Evolutionary conservation across 2,113 vertebrate species (phyloP), one percentile per base, ranked within the genome.

Genomic region (Nannobrachium achirus): DNA sequence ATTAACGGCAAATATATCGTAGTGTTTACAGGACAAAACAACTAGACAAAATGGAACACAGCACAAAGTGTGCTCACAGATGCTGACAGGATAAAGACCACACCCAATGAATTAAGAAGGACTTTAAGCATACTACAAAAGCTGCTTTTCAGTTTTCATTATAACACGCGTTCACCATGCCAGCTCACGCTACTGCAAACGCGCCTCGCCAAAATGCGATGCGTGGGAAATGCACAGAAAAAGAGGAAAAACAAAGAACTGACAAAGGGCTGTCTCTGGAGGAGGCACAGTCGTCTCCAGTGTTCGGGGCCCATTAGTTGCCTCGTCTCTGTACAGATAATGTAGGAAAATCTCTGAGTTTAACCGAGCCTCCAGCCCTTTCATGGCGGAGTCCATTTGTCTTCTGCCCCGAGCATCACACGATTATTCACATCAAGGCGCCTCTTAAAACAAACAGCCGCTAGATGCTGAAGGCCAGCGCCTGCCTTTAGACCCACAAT

Each of bases 321-420:
- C 75, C 75, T 81, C 62, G 66, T 85, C 78, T 69, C 71, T 71
- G 40, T 38, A 78, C 75, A 81, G 78, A 86, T 82, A 86, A 84
- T 69, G 90, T 82, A 83, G 70, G 74, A 89, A 84, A 78, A 86
- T 87, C 75, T 88, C 78, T 88, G 69, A 86, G 86, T 82, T 73
- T 33, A n/a, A 73, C 69, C 71, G 71, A 73, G 85, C 86, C 90
- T 87, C 68, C 62, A 75, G 87, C 68, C 56, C 66, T 56, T 69
- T 57, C 66, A 78, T 80, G 83, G 85, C 45, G 65, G 77, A 82
- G 70, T 80, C 71, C 58, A 69, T 86, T 88, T 78, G 68, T 82
- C 65, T 81, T 78, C 58, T 25, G 61, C 76, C 72, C 55, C 69
- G 69, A 60, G 70, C 53, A 33, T 50, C 42, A 39, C 38, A 15